Evolutionary conservation across 2,888 invertebrate genomes (phyloP).

Genomic region (Nycteola revayana): DNA sequence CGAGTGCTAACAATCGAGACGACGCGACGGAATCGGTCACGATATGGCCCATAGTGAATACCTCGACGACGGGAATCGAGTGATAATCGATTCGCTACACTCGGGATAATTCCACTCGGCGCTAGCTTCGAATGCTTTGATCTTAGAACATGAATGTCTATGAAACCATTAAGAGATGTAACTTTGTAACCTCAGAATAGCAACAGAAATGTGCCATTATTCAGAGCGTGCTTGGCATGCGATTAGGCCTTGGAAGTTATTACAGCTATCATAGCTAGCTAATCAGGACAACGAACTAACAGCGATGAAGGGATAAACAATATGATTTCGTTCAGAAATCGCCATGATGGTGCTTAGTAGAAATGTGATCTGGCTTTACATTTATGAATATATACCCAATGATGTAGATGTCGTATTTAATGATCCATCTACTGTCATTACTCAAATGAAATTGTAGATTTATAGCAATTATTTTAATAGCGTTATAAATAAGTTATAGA

Average conservation of each 20-base stretch:
- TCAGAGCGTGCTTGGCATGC: conserved; percentile 18
- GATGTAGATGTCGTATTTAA: no score
- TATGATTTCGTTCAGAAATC: conserved; percentile 21
- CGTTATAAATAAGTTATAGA: no score
- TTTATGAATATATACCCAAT: no score
- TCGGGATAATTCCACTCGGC: conserved; percentile 37
- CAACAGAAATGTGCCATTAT: conserved; percentile 26
- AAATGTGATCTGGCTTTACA: no score
- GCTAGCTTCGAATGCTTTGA: conserved; percentile 37
- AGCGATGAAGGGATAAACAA: no score
- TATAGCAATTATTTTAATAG: no score
- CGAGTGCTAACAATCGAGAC: conserved; percentile 31
- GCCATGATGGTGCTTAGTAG: no score
- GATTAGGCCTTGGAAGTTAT: conserved; percentile 28
- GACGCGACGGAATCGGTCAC: conserved; percentile 48
- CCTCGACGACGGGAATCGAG: conserved; percentile 43
- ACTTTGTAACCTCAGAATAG: conserved; percentile 15
- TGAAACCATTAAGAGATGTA: conserved; percentile 24
- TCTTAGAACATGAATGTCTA: conserved; percentile 28
- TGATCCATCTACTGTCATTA: no score
- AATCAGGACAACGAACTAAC: conserved; percentile 30
- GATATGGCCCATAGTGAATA: conserved; percentile 40
- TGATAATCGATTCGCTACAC: conserved; percentile 57
- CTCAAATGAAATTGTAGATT: no score
- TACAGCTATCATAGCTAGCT: conserved; percentile 28